Evolutionary conservation across 2,113 vertebrate species (phyloP).

Genomic region (Scomber japonicus): DNA sequence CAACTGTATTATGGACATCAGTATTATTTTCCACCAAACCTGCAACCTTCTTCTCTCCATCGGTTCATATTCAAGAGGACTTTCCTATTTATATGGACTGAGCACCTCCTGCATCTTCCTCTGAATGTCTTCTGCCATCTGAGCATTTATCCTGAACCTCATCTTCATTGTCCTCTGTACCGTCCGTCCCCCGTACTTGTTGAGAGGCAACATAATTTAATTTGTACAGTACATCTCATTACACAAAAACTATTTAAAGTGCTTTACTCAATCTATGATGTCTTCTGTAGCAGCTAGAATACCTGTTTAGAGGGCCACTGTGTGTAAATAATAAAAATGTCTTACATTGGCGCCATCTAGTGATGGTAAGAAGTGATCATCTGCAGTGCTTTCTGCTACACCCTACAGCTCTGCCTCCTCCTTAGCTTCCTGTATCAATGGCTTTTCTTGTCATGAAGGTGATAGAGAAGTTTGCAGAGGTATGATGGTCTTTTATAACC

Average conservation of each 20-base stretch:
- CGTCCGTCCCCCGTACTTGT: constrained; percentile 69
- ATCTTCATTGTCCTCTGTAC: constrained; percentile 63
- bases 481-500: not conserved
- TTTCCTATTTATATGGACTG: no score
- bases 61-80: not conserved
- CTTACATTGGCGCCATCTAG: not conserved
- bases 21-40: not conserved
- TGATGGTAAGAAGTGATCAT: not conserved
- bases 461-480: not conserved
- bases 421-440: not conserved
- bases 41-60: not conserved
- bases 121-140: constrained; percentile 63
- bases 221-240: not conserved
- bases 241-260: not conserved
- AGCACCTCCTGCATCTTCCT: constrained; percentile 60
- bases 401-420: not conserved
- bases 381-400: no score
- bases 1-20: no score
- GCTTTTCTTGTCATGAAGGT: not conserved
- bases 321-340: not conserved
- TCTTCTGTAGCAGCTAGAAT: not conserved
- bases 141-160: constrained; percentile 56
- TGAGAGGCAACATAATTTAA: not conserved
- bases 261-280: not conserved
- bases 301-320: no score